Conservation (phyloP, 2,888 invertebrate genomes). For the Apamea sordens region DNA sequence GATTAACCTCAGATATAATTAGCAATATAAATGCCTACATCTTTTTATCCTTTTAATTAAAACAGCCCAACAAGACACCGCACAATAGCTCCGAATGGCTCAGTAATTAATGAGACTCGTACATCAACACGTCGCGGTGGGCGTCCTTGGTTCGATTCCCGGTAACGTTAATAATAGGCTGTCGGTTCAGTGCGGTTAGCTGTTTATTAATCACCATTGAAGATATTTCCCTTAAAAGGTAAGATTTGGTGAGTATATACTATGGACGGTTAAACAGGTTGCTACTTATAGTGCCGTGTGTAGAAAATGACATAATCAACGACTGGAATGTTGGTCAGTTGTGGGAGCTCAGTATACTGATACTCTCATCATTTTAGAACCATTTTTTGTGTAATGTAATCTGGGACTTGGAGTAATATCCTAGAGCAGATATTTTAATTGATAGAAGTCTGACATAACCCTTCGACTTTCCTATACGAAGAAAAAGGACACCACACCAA, state of each 20-base stretch:
- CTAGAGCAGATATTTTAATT: neutral
- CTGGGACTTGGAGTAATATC: neutral
- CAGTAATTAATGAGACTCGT: conserved; percentile 57
- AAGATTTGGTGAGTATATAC: conserved; percentile 18
- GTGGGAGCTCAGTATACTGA: neutral
- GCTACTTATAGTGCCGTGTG: neutral
- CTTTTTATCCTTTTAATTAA: conserved; percentile 33
- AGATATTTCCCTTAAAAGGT: conserved; percentile 50
- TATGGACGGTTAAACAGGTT: neutral
- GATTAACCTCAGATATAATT: conserved; percentile 4
- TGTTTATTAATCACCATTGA: conserved; percentile 44
- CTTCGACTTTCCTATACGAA: neutral
- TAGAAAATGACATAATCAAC: neutral
- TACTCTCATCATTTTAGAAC: neutral
- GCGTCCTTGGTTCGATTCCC: conserved; percentile 69
- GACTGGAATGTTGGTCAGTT: neutral
- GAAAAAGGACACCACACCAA: neutral
- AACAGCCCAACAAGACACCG: conserved; percentile 17
- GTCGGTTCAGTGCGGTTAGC: conserved; percentile 51
- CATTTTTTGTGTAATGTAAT: neutral
- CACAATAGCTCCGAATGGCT: conserved; percentile 51
- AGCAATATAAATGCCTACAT: neutral
- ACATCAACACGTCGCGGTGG: conserved; percentile 60
- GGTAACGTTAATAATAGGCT: conserved; percentile 60
- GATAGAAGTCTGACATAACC: neutral